Percentiles rank a stretch among this genome's conserved stretches.
Evolutionary conservation across 2,888 invertebrate species (phyloP).

Genomic region (Thelaira solivaga): DNA sequence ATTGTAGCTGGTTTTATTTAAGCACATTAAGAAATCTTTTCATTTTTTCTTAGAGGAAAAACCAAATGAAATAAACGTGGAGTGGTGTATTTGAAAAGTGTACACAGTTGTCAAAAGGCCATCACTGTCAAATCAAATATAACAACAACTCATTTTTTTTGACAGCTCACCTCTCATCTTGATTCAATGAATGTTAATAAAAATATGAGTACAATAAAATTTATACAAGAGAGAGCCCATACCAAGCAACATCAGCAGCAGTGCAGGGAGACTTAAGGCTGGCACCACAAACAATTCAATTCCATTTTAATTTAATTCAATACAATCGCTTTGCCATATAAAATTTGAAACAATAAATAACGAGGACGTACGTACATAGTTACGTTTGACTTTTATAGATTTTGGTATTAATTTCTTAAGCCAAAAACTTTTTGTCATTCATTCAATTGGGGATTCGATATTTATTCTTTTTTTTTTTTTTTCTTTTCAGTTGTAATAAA

Average conservation of each 20-base stretch:
- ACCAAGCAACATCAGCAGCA: neutral
- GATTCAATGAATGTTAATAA: neutral
- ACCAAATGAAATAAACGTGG: constrained; percentile 1
- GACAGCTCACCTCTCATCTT: constrained; percentile 63
- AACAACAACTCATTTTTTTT: constrained; percentile 65
- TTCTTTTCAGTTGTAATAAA: neutral
- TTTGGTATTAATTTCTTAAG: constrained; percentile 38
- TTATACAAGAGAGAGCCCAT: neutral
- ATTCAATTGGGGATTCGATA: constrained; percentile 26
- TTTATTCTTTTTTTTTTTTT: constrained; percentile 3
- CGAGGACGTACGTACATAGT: neutral
- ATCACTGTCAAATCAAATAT: constrained; percentile 65
- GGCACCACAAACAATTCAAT: constrained; percentile 42
- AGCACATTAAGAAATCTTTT: constrained; percentile 3
- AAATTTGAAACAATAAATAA: neutral
- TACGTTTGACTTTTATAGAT: constrained; percentile 1
- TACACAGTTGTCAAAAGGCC: constrained; percentile 64
- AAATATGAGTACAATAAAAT: neutral
- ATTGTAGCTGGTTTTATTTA: neutral
- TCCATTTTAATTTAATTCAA: constrained; percentile 31
- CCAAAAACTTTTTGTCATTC: constrained; percentile 28
- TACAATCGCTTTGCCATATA: constrained; percentile 27
- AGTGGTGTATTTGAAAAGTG: constrained; percentile 47
- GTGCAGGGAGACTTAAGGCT: neutral
- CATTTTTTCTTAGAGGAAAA: neutral